Conservation (phyloP, 2,888 invertebrate genomes). For the Flabesymbios commensalis region DNA sequence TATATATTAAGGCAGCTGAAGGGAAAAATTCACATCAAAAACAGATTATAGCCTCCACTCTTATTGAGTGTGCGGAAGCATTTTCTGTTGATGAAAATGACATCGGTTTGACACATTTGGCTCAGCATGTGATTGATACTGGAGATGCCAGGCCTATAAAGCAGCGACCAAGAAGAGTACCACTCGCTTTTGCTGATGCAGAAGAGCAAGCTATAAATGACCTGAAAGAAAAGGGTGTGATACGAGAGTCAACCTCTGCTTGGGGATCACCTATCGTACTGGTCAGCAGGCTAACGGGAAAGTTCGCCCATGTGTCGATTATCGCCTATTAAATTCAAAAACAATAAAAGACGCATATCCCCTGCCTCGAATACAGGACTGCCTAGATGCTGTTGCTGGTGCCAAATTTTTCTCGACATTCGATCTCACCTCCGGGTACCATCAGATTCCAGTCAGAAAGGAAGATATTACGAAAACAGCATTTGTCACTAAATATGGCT, state of each 20-base stretch:
- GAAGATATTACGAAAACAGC: constrained; percentile 16
- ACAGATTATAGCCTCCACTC: too few relatives aligned
- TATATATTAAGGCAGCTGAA: too few relatives aligned
- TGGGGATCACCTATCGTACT: constrained; percentile 20
- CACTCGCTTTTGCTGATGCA: background rate
- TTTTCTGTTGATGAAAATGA: too few relatives aligned
- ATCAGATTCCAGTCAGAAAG: constrained; percentile 2
- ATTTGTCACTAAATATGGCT: constrained; percentile 6
- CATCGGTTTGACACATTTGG: background rate
- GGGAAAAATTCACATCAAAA: too few relatives aligned
- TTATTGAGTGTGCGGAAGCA: too few relatives aligned
- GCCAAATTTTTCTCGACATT: background rate
- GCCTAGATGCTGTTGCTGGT: background rate
- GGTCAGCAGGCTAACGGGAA: background rate
- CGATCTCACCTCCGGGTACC: background rate
- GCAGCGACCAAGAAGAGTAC: background rate
- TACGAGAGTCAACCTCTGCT: constrained; percentile 6
- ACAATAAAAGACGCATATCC: background rate
- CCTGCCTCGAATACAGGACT: background rate
- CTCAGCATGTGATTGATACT: background rate
- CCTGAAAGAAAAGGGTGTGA: constrained; percentile 8
- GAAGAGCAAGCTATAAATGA: background rate
- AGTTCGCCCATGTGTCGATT: background rate
- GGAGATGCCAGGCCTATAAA: constrained; percentile 1
- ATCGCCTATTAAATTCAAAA: background rate